Base-by-base conservation (phyloP, 1,140 invertebrate genomes). In the Neomicropteryx cornuta region DNA sequence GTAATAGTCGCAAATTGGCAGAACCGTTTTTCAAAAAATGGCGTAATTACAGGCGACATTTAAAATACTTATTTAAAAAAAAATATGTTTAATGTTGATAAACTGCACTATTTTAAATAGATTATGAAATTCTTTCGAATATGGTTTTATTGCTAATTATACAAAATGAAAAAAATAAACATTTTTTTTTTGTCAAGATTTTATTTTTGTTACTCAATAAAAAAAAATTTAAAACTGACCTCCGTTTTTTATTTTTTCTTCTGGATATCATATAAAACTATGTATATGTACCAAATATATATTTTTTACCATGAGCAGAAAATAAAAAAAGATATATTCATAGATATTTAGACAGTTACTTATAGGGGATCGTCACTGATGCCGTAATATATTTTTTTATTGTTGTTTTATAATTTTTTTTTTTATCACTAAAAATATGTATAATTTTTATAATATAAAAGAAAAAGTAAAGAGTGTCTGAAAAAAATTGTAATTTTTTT, bases 391-490 rank as follows among this genome's bases (percentile, higher is more conserved):
- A 13, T 30, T 18, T 18, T 24, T 4, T 24, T 22, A 14, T 4
- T 24, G 28, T 24, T 36, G 22, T 36, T 36, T 24, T 24, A 36
- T 22, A 36, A 24, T 27, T 27, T 36, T 23, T 27, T 23, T 36
- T 24, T 27, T 24, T 14, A 23, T 36, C 13, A 23, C 10, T 16
- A 24, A 4, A 14, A 36, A 14, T 13, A 11, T 33, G 10, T 24
- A 11, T 8, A 22, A 36, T 13, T 14, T 24, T 24, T 10, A 22
- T 27, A 10, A 11, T 27, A 36, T 36, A 18, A 36, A 21, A 14
- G 6, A 6, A 27, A 27, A 27, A 6, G n/a, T 27, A 27, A 6
- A 27, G n/a, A n/a, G n/a, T n/a, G n/a, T n/a, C n/a, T n/a, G n/a
- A n/a, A n/a, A n/a, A n/a, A n/a, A n/a, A n/a, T n/a, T n/a, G n/a